Conservation (phyloP, 1,140 invertebrate species). For the Cydia amplana region DNA sequence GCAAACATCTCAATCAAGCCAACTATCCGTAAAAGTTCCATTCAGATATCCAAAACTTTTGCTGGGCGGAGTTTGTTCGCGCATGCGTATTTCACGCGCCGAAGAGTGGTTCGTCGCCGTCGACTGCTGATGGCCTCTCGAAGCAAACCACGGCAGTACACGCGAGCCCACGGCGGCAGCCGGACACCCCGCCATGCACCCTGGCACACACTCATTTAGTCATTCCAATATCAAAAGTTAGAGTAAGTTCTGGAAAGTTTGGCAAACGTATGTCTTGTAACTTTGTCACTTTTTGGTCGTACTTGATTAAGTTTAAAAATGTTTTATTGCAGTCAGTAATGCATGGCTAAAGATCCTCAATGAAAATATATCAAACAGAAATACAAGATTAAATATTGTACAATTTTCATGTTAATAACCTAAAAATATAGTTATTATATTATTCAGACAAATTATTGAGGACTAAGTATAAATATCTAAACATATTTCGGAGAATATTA, state of each 20-base stretch:
- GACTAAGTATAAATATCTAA: too few relatives aligned
- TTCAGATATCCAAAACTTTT: constrained; percentile 53
- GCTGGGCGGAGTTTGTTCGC: constrained; percentile 55
- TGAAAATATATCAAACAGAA: background rate
- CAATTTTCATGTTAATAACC: constrained; percentile 30
- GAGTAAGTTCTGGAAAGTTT: constrained; percentile 22
- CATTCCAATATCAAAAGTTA: constrained; percentile 7
- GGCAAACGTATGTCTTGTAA: background rate
- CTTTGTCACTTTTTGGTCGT: constrained; percentile 16
- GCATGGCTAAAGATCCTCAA: constrained; percentile 39
- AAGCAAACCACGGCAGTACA: constrained; percentile 51
- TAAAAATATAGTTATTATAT: background rate
- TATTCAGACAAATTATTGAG: too few relatives aligned
- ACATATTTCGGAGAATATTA: too few relatives aligned
- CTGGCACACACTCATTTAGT: constrained; percentile 38
- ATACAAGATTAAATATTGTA: constrained; percentile 2
- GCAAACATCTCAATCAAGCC: background rate
- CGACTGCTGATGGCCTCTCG: constrained; percentile 43
- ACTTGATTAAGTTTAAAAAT: background rate
- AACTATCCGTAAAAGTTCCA: constrained; percentile 25
- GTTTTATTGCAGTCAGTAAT: constrained; percentile 29
- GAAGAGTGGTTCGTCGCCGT: constrained; percentile 64
- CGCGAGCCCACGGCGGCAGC: constrained; percentile 54
- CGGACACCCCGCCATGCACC: constrained; percentile 64
- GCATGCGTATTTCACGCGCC: constrained; percentile 56